Evolutionary conservation across 2,797 vertebrate genomes (phyloP).

Genomic region (Gambusia yucatana): DNA sequence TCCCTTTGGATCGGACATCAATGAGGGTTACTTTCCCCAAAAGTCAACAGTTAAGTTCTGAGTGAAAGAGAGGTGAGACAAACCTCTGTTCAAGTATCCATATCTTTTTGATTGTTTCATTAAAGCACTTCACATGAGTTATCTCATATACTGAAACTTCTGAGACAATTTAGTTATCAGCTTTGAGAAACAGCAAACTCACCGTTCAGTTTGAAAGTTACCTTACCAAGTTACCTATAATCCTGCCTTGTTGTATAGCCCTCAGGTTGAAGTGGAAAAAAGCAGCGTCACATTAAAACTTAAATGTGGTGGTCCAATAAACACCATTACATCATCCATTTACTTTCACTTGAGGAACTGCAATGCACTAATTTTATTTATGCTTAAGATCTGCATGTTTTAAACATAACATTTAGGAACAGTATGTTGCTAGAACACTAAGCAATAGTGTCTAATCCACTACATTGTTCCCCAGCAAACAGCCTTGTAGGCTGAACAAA

Average conservation of each 20-base stretch:
- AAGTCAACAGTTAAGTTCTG: background rate
- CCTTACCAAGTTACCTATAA: background rate
- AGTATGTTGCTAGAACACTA: constrained; percentile 38
- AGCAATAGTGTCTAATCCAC: constrained; percentile 46
- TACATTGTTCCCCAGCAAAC: constrained; percentile 53
- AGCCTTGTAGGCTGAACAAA: constrained; percentile 58
- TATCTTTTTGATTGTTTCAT: background rate
- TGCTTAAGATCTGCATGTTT: background rate
- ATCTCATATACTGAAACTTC: background rate
- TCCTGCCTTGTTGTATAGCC: background rate
- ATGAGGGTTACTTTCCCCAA: background rate
- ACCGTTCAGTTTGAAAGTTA: background rate
- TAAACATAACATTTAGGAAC: constrained; percentile 6
- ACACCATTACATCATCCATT: constrained; percentile 7
- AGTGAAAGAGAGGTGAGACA: background rate
- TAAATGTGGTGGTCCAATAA: constrained; percentile 3
- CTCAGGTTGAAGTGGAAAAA: background rate
- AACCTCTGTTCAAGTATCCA: background rate
- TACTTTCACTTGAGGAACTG: constrained; percentile 1
- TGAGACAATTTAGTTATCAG: too few relatives aligned
- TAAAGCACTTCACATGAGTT: background rate
- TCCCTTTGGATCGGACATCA: background rate
- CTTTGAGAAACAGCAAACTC: constrained; percentile 1
- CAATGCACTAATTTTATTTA: constrained; percentile 5
- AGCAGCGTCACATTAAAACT: constrained; percentile 10